phyloP scores from a whole-genome alignment of 1,140 invertebrate genomes.

The Octopus bimaculoides region DNA sequence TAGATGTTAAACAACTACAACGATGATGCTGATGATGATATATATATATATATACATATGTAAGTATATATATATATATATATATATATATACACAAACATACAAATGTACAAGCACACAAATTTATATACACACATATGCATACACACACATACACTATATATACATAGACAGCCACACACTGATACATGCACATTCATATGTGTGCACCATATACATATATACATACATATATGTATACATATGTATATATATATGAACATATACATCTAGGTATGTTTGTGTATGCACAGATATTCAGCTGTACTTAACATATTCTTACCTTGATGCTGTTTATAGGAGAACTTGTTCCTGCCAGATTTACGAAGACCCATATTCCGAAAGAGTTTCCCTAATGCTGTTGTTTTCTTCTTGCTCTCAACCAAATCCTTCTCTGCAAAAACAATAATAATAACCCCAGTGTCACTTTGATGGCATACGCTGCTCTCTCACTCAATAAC shows the following conservation, averaged over 20 bases:
- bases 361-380: constrained; percentile 45
- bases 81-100: background rate
- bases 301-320: background rate
- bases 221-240: background rate
- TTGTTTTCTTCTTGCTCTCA: constrained; percentile 44
- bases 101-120: background rate
- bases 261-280: background rate
- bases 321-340: constrained; percentile 50
- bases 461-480: too few species aligned
- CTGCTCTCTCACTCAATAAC: too few species aligned
- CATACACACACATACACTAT: background rate
- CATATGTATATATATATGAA: background rate
- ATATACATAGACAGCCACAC: background rate
- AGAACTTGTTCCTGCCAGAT: constrained; percentile 40
- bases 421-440: constrained; percentile 13
- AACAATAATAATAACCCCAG: constrained; percentile 4
- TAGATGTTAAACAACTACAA: too few species aligned
- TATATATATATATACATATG: too few species aligned
- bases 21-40: too few species aligned
- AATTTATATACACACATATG: background rate
- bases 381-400: constrained; percentile 41
- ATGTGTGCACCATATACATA: background rate
- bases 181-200: background rate
- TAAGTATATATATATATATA: background rate
- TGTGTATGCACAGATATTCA: background rate